A percentile compares a stretch with the other conserved stretches of the same genome.
Evolutionary conservation across 1,140 invertebrate species (phyloP).

Genomic region (Helicoverpa armigera): DNA sequence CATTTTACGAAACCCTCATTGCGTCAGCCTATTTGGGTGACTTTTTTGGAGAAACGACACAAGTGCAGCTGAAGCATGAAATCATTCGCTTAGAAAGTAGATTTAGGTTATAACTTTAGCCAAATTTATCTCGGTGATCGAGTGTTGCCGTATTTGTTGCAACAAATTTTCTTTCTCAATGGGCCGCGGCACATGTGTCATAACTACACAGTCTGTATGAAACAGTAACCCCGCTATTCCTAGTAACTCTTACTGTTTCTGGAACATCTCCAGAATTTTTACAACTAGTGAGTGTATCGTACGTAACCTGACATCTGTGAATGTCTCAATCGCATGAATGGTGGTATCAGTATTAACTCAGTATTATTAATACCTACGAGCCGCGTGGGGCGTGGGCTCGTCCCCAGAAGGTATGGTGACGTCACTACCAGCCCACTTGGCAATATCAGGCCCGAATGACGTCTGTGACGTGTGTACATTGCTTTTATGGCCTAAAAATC

Average conservation of each 20-base stretch:
- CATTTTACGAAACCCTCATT: too few species aligned
- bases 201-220: neutral
- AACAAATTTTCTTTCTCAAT: too few species aligned
- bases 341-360: constrained; percentile 29
- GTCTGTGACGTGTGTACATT: constrained; percentile 31
- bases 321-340: constrained; percentile 30
- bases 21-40: too few species aligned
- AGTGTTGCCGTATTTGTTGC: too few species aligned
- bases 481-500: constrained; percentile 35
- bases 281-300: constrained; percentile 15
- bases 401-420: constrained; percentile 30
- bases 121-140: too few species aligned
- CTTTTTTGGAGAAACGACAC: too few species aligned
- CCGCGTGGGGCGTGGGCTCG: constrained; percentile 26
- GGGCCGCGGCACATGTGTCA: neutral
- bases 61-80: too few species aligned
- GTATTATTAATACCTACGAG: constrained; percentile 33
- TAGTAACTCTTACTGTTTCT: neutral
- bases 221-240: neutral
- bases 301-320: constrained; percentile 13
- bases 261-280: constrained; percentile 21
- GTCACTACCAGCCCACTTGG: constrained; percentile 34
- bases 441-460: constrained; percentile 28
- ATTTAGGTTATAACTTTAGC: too few species aligned
- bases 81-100: too few species aligned